Evolutionary conservation across 1,140 invertebrate species (phyloP).

Genomic region (Reticulitermes speratus): DNA sequence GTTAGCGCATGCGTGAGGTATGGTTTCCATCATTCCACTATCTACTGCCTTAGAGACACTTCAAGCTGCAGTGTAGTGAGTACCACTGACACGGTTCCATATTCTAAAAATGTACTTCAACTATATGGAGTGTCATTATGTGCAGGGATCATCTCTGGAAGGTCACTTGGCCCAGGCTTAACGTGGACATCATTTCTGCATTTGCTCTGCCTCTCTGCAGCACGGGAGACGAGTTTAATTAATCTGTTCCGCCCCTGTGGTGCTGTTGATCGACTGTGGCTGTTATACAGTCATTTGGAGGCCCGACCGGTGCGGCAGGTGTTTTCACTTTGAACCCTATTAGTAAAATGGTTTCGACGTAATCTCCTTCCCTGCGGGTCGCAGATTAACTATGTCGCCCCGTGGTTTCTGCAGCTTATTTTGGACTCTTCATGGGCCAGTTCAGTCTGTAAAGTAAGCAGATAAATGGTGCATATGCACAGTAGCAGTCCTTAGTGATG

Average conservation of each 20-base stretch:
- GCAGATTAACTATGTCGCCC: neutral
- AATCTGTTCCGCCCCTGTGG: neutral
- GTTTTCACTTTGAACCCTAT: constrained; percentile 6
- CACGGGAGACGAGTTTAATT: neutral
- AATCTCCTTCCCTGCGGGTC: neutral
- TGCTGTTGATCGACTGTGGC: neutral
- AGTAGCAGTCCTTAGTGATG: no score
- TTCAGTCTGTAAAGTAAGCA: no score
- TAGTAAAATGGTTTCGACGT: constrained; percentile 12
- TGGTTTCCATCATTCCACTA: neutral
- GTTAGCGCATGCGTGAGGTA: no score
- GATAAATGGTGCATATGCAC: no score
- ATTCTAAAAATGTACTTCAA: neutral
- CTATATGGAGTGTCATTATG: neutral
- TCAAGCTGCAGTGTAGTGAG: no score
- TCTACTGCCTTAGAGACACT: neutral
- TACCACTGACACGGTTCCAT: neutral
- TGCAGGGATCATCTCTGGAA: neutral
- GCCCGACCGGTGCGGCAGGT: neutral
- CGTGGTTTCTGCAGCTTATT: neutral
- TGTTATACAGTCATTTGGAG: neutral
- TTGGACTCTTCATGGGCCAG: neutral
- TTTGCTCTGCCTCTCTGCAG: neutral
- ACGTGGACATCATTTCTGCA: neutral
- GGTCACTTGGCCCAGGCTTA: neutral